A percentile compares a stretch with the other conserved stretches of the same genome.
Evolutionary conservation across 2,888 invertebrate genomes (phyloP).

Genomic region (Thera britannica): DNA sequence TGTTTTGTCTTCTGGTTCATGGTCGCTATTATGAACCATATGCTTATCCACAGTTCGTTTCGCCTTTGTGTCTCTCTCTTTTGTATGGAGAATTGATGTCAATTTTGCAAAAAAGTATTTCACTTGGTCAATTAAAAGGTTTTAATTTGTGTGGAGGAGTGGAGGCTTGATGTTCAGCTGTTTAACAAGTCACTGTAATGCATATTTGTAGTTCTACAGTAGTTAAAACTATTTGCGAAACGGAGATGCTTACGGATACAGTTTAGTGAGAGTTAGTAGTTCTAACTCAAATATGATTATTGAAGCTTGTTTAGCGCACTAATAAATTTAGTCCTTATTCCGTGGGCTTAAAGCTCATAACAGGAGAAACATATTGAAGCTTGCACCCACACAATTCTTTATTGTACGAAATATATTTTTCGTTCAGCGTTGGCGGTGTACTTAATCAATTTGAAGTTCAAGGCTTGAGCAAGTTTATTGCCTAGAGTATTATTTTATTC

Average conservation of each 20-base stretch:
- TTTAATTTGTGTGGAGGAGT: not conserved
- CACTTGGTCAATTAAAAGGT: too few species aligned
- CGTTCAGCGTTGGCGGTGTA: slow-evolving; percentile 5
- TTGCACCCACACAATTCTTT: not conserved
- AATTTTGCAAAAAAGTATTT: too few species aligned
- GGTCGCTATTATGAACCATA: too few species aligned
- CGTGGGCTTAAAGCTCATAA: slow-evolving; percentile 15
- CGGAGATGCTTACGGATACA: slow-evolving; percentile 44
- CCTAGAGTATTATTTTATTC: too few species aligned
- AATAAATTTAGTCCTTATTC: slow-evolving; percentile 23
- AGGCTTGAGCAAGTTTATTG: not conserved
- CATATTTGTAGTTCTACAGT: slow-evolving; percentile 44
- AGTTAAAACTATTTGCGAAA: slow-evolving; percentile 55
- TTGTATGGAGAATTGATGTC: too few species aligned
- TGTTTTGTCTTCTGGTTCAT: too few species aligned
- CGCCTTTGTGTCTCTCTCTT: too few species aligned
- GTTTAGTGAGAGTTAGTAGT: slow-evolving; percentile 48
- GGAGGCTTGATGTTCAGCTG: not conserved
- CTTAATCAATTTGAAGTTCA: not conserved
- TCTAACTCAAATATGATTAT: slow-evolving; percentile 61
- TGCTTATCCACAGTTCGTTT: too few species aligned
- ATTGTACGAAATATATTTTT: not conserved
- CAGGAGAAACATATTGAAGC: not conserved
- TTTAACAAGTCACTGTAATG: slow-evolving; percentile 32
- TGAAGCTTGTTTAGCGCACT: slow-evolving; percentile 44